These are phyloP conservation scores for Hylaea fasciaria DNA, from an alignment of 2,888 invertebrate species.

Conservation along the genomic window DNA sequence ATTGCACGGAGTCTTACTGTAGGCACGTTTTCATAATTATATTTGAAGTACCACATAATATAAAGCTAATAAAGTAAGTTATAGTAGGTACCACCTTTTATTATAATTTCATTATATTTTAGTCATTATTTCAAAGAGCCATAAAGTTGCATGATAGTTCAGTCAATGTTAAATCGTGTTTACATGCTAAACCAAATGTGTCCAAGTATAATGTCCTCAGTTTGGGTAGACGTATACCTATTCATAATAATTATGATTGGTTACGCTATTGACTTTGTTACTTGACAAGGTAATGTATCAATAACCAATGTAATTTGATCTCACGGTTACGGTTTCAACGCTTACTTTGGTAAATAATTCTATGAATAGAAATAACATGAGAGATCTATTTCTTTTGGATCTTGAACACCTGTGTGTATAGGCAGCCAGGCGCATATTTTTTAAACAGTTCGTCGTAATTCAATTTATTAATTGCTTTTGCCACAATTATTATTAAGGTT, in stretches of 20 bases:
- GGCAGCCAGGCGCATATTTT: not conserved
- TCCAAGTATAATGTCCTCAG: conserved; percentile 45
- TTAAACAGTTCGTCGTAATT: not conserved
- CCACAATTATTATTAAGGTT: not conserved
- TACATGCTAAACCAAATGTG: conserved; percentile 37
- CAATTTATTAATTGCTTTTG: conserved; percentile 12
- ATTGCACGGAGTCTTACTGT: no score
- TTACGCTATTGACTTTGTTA: conserved; percentile 49
- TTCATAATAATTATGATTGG: conserved; percentile 47
- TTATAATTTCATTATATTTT: no score
- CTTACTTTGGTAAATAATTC: not conserved
- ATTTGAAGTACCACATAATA: no score
- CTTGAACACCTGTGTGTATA: conserved; percentile 20
- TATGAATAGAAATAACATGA: not conserved
- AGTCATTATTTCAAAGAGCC: conserved; percentile 8
- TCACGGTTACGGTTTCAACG: conserved; percentile 15
- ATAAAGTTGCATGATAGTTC: conserved; percentile 26
- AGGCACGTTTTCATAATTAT: no score
- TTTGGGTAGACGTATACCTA: not conserved
- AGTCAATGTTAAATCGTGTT: conserved; percentile 45
- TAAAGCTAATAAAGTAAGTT: no score
- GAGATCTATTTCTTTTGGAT: conserved; percentile 17
- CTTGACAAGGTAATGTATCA: conserved; percentile 46
- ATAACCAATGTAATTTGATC: conserved; percentile 38
- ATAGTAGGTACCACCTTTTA: no score